Percentiles rank a stretch among this genome's conserved stretches.
Evolutionary conservation across 2,113 vertebrate species (phyloP).

Genomic region (Psettodes erumei): DNA sequence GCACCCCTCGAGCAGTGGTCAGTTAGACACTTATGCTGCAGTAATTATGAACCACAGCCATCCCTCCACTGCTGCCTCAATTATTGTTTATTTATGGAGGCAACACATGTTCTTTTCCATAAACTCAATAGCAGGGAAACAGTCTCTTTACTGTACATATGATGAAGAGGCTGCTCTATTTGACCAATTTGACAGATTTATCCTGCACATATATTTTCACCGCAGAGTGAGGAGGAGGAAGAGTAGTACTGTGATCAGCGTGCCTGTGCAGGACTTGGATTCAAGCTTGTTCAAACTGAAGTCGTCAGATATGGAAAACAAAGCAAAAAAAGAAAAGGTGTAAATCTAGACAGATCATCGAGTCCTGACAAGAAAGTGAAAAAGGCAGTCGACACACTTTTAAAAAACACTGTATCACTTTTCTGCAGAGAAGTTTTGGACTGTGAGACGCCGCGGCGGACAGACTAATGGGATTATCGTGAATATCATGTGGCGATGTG

Average conservation of each 20-base stretch:
- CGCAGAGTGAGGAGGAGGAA: constrained; percentile 4
- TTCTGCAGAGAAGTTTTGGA: constrained; percentile 44
- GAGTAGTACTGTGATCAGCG: neutral
- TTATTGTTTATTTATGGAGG: constrained; percentile 11
- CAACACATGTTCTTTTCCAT: constrained; percentile 13
- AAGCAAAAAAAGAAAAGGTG: constrained; percentile 7
- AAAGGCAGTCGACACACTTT: constrained; percentile 53
- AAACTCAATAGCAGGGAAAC: constrained; percentile 1
- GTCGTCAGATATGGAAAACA: constrained; percentile 22
- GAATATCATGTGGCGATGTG: constrained; percentile 68
- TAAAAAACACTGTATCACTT: constrained; percentile 30
- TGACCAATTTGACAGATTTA: constrained; percentile 37
- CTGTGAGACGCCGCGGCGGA: constrained; percentile 4
- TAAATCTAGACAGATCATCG: constrained; percentile 43
- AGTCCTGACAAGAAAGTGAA: constrained; percentile 38
- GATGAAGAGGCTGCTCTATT: constrained; percentile 24
- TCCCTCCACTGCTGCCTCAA: constrained; percentile 4
- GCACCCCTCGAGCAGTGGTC: constrained; percentile 14
- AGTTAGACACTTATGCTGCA: constrained; percentile 32
- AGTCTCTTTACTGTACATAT: constrained; percentile 6
- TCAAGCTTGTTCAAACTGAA: constrained; percentile 30
- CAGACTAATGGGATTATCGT: constrained; percentile 69
- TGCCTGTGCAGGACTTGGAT: constrained; percentile 41
- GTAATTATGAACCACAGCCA: constrained; percentile 22
- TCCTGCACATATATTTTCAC: constrained; percentile 30